Evolutionary conservation across 2,888 invertebrate species (phyloP), one percentile per base, ranked within the genome.

Genomic region (Eristalis pertinax): DNA sequence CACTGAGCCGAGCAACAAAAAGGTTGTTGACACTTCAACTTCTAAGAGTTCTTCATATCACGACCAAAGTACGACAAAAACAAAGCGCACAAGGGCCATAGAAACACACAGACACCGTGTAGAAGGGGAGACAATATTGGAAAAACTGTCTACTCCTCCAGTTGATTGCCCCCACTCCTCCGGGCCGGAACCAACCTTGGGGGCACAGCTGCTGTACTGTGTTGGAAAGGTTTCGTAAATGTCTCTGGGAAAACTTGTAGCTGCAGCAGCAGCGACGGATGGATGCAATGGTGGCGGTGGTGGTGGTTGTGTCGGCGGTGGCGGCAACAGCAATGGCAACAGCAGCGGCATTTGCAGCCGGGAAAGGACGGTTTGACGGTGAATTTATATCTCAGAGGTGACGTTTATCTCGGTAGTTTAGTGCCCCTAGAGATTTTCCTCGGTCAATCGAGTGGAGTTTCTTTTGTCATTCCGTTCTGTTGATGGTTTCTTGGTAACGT

Each of bases 11-110:
- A 77, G 64, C 58, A 76, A 69, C 73, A 77, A 77, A 72, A 58
- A 85, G 85, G 85, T 85, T 85, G 85, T 82, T 85, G 85, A 85
- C 85, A 85, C 85, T 85, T 85, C 63, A 85, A 85, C 85, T 85
- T 85, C 35, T 58, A 60, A 60, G 79, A 79, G 79, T 67, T 79
- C 72, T 62, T 79, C 65, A 73, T 79, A 79, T 73, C 65, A 50
- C 65, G 60, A 72, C 38, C 29, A 70, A 58, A 73, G 62, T 67
- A 56, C n/a, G n/a, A 70, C 64, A 35, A 58, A 78, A 68, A 62
- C 56, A 67, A 74, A 72, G 58, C 64, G 38, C 19, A 29, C 26
- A n/a, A 50, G 50, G 41, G 56, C 38, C n/a, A 70, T 41, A 63
- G 62, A 8, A 62, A 70, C 24, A 70, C 24, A 70, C 19, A 63